Conservation (phyloP, 2,797 vertebrate genomes). For the Toxotes lorentzi region DNA sequence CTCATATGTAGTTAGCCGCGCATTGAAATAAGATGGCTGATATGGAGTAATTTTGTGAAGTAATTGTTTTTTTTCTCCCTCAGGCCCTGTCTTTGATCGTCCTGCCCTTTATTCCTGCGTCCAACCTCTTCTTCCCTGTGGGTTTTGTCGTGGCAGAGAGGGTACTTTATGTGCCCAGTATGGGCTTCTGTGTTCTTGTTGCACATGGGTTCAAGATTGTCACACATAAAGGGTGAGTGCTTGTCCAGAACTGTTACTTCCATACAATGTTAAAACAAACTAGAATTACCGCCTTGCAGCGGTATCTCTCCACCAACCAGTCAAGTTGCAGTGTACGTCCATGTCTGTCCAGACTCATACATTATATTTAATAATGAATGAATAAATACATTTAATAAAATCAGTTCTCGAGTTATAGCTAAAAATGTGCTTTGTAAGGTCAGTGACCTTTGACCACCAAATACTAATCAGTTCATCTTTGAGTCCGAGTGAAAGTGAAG, state of each 20-base stretch:
- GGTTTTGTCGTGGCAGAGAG: constrained; percentile 98
- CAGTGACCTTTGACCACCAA: no score
- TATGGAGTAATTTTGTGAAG: not conserved
- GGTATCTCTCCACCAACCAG: no score
- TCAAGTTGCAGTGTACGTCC: no score
- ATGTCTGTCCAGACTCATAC: no score
- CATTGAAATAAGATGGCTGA: not conserved
- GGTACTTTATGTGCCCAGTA: constrained; percentile 97
- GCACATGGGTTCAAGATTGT: constrained; percentile 94
- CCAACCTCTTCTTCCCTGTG: constrained; percentile 98
- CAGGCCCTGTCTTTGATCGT: constrained; percentile 96
- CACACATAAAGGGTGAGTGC: constrained; percentile 89
- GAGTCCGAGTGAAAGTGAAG: no score
- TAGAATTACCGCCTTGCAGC: no score
- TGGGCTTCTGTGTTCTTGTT: constrained; percentile 98
- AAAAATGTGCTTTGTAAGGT: no score
- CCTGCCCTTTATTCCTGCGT: constrained; percentile 96
- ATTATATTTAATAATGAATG: no score
- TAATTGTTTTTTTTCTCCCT: constrained; percentile 29
- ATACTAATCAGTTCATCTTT: no score
- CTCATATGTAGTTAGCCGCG: not conserved
- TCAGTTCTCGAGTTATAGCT: no score
- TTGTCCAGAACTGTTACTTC: not conserved
- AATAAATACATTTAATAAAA: no score
- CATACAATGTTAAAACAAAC: not conserved